Evolutionary conservation across 2,113 vertebrate genomes (phyloP).

Genomic region (Serilophus lunatus): DNA sequence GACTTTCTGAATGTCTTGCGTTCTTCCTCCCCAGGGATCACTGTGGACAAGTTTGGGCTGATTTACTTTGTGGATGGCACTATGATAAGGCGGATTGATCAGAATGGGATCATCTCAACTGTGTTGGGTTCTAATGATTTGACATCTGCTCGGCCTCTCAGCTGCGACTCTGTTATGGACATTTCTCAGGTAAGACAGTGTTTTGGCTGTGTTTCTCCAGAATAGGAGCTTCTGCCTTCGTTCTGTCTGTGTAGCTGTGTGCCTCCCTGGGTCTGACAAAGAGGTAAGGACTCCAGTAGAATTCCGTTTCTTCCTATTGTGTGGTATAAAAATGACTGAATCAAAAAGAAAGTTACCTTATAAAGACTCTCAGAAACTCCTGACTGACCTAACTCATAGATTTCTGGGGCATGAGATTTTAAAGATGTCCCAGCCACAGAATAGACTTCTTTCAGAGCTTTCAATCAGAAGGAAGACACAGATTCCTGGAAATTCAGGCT

Average conservation of each 20-base stretch:
- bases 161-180: conserved; percentile 98
- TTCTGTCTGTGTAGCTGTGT: neutral
- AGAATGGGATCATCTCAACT: conserved; percentile 97
- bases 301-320: neutral
- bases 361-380: neutral
- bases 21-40: conserved; percentile 81
- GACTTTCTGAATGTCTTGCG: neutral
- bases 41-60: conserved; percentile 93
- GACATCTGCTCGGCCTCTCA: conserved; percentile 94
- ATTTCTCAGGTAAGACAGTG: conserved; percentile 86
- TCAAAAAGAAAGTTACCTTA: neutral
- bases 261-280: neutral
- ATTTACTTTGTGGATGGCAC: conserved; percentile 98
- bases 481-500: neutral
- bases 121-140: conserved; percentile 95
- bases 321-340: neutral
- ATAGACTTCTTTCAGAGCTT: neutral
- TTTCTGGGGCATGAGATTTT: neutral
- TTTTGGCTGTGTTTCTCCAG: neutral
- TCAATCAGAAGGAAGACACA: neutral
- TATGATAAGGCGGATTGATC: conserved; percentile 94
- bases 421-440: neutral
- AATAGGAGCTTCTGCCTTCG: neutral
- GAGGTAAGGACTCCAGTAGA: neutral
- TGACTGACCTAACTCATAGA: neutral